Evolutionary conservation across 2,113 vertebrate genomes (phyloP), one percentile per base, ranked within the genome.

Genomic region (Sinosuthora webbiana): DNA sequence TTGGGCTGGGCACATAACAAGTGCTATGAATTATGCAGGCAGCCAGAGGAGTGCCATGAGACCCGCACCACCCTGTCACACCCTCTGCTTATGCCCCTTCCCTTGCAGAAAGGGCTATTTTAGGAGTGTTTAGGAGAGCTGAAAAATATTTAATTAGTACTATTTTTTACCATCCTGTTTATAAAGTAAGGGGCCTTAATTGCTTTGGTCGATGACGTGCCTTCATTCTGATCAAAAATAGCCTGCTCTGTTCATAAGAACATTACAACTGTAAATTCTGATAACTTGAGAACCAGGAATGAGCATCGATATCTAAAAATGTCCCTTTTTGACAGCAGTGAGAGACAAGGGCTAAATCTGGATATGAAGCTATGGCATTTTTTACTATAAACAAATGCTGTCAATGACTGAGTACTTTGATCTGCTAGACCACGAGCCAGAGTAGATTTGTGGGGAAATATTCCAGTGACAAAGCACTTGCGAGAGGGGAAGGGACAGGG

Each of bases 231-330:
- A 74, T 39, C 84, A 83, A 95, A 95, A 96, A 94, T 96, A 93
- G 56, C 37, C 37, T 81, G 47, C 90, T 63, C 30, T 83, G 35
- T 64, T 81, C 31, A 7, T 81, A 92, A 93, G 93, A 90, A 83
- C 44, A 60, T 77, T 91, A 60, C 85, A 90, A 87, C 80, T 71
- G 74, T 67, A 90, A 90, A 81, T 95, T 95, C 92, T 90, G 92
- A 93, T 92, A 93, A 95, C 90, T 75, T 93, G 93, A 96, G 93
- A 95, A 87, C 76, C 60, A 78, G 87, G 91, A 95, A 90, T 85
- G 84, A 89, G 16, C 78, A 70, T 4, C 0, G 0, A 76, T 75
- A 71, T 90, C 93, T 96, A 94, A 95, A 96, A 93, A 86, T 56
- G 90, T 95, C 76, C 79, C 88, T 95, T 97, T 95, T 96, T 10